Evolutionary conservation across 1,140 invertebrate species (phyloP), one percentile per base, ranked within the genome.

Genomic region (Thereuonema tuberculata): DNA sequence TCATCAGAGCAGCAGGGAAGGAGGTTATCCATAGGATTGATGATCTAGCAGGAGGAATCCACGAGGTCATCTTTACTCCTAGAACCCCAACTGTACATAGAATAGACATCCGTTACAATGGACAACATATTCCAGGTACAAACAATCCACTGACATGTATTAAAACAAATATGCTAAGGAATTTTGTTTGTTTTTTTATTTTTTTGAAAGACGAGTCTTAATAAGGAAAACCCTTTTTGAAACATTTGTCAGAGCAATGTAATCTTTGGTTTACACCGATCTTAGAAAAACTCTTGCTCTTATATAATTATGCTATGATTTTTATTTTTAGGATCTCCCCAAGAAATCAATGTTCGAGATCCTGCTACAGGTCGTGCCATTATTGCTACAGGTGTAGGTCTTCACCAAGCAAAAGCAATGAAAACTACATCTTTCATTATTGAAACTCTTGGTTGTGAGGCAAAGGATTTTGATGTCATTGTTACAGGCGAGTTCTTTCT

Each of bases 381-480:
- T 5, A 83, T 84, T 37, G 86, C 85, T 26, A 84, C 81, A 55
- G 89, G 86, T 1, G 69, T 85, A 29, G 89, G 86, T 1, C 74
- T 93, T 1, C 92, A 93, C 74, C 87, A 91, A 67, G 83, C 86
- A 0, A 79, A 82, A 58, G 81, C 86, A 12, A 83, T 84, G 1
- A 84, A 86, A 70, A 81, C 86, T 0, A 86, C 87, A 2, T 86
- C 85, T 0, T 93, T 94, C 74, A 83, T 87, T 24, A 92, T 94
- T 55, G 89, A 93, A 68, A 93, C 89, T 0, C 76, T 89, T 1
- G 88, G 89, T 15, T 77, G 84, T 25, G 82, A 87, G 2, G 87
- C 88, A 0, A 80, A 89, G 62, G 88, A 93, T 68, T 93, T 95
- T 67, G 91, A 94, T 71, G 89, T 93, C 0, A 84, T 93, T 0